Percentiles rank a stretch among this genome's conserved stretches.
Evolutionary conservation across 2,113 vertebrate species (phyloP).

Genomic region (Catagonus wagneri): DNA sequence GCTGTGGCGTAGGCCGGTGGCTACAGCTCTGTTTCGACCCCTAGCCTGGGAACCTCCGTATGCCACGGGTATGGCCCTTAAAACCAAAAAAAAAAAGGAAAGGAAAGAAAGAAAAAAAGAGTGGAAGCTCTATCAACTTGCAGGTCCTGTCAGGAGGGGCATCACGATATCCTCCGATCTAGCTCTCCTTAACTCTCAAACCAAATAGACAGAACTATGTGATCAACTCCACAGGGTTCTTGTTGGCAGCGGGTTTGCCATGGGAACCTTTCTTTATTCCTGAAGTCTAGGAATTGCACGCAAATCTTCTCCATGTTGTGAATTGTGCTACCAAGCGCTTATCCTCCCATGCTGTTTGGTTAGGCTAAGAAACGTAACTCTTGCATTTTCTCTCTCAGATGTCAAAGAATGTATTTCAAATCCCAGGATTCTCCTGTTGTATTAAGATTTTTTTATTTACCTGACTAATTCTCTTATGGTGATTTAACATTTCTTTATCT

Average conservation of each 20-base stretch:
- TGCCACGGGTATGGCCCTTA: too few relatives aligned
- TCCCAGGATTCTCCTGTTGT: not conserved
- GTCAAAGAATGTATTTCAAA: constrained; percentile 41
- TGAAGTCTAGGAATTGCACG: not conserved
- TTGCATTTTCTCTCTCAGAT: constrained; percentile 34
- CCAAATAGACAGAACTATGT: not conserved
- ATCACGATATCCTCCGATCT: not conserved
- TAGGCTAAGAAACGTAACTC: constrained; percentile 12
- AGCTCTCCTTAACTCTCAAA: constrained; percentile 9
- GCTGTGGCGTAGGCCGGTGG: too few relatives aligned
- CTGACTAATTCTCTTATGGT: not conserved
- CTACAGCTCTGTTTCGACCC: too few relatives aligned
- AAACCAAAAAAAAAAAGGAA: too few relatives aligned
- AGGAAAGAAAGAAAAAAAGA: too few relatives aligned
- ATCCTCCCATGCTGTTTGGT: not conserved
- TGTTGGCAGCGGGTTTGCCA: not conserved
- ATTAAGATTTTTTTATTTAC: not conserved
- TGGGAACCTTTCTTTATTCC: not conserved
- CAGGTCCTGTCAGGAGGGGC: not conserved
- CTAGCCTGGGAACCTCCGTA: too few relatives aligned
- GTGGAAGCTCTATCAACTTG: not conserved
- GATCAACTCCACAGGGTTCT: not conserved
- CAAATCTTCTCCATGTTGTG: not conserved
- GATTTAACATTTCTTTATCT: constrained; percentile 39
- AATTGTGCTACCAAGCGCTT: not conserved